phyloP scores from a whole-genome alignment of 2,113 vertebrate genomes.

The Diglossa brunneiventris region DNA sequence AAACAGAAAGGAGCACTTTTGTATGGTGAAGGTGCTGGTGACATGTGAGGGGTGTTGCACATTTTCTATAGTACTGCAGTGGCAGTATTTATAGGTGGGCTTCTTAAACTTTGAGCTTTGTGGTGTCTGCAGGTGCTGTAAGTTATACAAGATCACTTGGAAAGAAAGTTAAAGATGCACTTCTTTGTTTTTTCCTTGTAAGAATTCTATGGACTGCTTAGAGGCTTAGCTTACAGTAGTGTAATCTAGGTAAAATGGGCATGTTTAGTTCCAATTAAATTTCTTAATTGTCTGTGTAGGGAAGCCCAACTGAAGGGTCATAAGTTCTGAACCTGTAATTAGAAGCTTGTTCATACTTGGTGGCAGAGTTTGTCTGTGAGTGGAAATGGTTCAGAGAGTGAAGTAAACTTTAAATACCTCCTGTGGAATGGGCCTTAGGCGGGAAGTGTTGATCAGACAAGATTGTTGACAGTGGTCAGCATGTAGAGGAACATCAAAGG shows the following conservation, averaged over 20 bases:
- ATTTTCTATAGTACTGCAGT: background rate
- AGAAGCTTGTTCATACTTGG: background rate
- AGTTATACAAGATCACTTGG: background rate
- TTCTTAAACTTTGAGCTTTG: background rate
- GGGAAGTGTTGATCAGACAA: background rate
- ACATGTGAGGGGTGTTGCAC: accelerated
- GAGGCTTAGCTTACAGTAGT: background rate
- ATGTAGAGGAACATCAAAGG: background rate
- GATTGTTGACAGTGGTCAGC: background rate
- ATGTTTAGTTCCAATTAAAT: constrained; percentile 10
- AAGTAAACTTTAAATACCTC: background rate
- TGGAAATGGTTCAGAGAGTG: background rate
- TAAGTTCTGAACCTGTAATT: background rate
- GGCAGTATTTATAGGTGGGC: background rate
- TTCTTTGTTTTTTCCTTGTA: background rate
- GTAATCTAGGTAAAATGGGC: background rate
- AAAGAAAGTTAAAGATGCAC: background rate
- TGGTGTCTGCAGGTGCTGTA: background rate
- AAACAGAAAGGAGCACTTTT: background rate
- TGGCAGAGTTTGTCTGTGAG: background rate
- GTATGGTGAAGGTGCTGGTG: background rate
- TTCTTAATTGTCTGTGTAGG: background rate
- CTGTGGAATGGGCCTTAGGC: accelerated
- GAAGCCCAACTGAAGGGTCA: background rate
- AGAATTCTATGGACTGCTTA: background rate